Evolutionary conservation across 2,113 vertebrate genomes (phyloP).

Genomic region (Melanocharis versteri): DNA sequence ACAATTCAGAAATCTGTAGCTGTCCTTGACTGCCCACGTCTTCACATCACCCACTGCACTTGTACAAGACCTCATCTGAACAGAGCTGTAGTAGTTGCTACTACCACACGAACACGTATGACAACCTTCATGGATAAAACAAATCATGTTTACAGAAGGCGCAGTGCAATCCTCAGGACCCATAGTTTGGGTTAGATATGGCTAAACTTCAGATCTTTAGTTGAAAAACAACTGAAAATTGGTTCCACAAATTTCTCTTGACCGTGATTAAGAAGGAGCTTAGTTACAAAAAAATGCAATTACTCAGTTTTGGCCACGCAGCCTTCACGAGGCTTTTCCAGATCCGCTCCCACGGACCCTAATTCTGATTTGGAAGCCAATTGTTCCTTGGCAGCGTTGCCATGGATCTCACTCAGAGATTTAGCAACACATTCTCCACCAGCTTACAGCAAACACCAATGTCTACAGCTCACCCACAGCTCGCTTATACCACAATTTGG

Average conservation of each 20-base stretch:
- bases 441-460: conserved; percentile 33
- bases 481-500: neutral
- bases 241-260: neutral
- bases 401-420: conserved; percentile 50
- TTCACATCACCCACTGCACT: neutral
- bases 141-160: neutral
- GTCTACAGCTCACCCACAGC: neutral
- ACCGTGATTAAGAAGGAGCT: conserved; percentile 35
- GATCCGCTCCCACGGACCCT: conserved; percentile 67
- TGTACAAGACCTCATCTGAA: neutral
- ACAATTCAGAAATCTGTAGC: neutral
- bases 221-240: conserved; percentile 22
- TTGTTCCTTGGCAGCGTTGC: conserved; percentile 62
- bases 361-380: conserved; percentile 59
- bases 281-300: conserved; percentile 69
- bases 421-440: conserved; percentile 56
- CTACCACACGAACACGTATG: accelerated
- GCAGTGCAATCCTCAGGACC: accelerated
- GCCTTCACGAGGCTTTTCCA: conserved; percentile 47
- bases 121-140: neutral
- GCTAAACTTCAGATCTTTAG: conserved; percentile 6
- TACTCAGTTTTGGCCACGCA: conserved; percentile 68
- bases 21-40: neutral
- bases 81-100: neutral
- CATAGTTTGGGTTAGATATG: neutral